Evolutionary conservation across 2,797 vertebrate genomes (phyloP).

Genomic region (Octomys mimax): DNA sequence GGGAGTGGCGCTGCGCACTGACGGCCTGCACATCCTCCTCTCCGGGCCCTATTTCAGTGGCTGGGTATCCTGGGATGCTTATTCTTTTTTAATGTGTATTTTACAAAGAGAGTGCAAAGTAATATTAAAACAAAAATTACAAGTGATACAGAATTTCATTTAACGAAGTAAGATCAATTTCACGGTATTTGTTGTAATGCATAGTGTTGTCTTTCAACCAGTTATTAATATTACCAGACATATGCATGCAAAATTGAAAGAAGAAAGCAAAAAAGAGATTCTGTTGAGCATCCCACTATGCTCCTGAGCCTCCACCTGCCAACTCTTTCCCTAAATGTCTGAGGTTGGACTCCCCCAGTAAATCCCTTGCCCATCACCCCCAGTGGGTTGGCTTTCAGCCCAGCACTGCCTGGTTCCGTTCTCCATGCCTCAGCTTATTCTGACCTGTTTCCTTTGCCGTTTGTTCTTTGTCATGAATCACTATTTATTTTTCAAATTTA

Average conservation of each 20-base stretch:
- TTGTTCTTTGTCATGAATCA: conserved; percentile 48
- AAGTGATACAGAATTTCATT: no score
- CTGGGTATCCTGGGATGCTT: background rate
- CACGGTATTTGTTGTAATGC: no score
- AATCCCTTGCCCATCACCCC: background rate
- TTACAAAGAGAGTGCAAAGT: no score
- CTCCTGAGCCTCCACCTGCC: background rate
- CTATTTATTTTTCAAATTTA: conserved; percentile 27
- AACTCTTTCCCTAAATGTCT: background rate
- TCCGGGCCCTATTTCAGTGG: background rate
- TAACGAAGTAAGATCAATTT: no score
- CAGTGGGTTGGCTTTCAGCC: background rate
- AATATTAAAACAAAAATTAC: no score
- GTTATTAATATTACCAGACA: no score
- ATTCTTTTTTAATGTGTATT: background rate
- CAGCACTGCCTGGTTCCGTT: background rate
- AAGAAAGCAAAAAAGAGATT: no score
- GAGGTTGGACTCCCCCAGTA: background rate
- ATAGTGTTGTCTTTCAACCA: no score
- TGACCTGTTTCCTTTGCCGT: background rate
- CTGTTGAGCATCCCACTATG: background rate
- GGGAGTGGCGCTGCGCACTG: background rate
- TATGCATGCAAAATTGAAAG: no score
- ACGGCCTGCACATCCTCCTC: no score
- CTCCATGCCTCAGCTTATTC: conserved; percentile 19